Evolutionary conservation across 2,113 vertebrate species (phyloP).

Genomic region (Tamias sibiricus): DNA sequence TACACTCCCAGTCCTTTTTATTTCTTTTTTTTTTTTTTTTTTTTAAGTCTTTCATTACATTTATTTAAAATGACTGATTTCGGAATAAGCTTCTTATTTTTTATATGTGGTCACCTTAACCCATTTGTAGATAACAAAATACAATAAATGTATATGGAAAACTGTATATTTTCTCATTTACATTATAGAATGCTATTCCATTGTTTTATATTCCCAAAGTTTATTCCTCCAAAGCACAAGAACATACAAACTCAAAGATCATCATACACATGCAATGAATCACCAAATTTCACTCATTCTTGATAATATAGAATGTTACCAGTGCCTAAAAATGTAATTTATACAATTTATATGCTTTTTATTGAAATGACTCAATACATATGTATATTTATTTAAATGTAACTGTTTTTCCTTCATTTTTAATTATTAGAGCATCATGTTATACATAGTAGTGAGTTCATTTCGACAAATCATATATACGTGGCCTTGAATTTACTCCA

Average conservation of each 20-base stretch:
- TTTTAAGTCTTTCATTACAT: not conserved
- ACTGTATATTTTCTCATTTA: not conserved
- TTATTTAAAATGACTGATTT: not conserved
- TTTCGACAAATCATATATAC: too few relatives aligned
- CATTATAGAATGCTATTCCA: not conserved
- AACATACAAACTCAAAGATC: not conserved
- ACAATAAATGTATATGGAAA: not conserved
- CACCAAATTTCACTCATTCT: not conserved
- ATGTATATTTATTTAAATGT: not conserved
- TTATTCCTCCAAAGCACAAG: not conserved
- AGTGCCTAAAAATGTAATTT: not conserved
- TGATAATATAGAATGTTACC: not conserved
- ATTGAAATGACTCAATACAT: not conserved
- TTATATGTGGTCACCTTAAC: not conserved
- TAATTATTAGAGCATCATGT: not conserved
- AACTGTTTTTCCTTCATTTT: not conserved
- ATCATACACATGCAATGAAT: not conserved
- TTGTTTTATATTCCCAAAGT: not conserved
- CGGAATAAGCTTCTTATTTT: not conserved
- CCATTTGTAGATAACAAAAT: not conserved
- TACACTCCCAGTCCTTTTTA: not conserved
- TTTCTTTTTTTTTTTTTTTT: too few relatives aligned
- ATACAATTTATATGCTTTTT: not conserved
- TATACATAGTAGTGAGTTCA: too few relatives aligned
- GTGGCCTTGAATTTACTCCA: too few relatives aligned